Evolutionary conservation across 2,888 invertebrate genomes (phyloP), one percentile per base, ranked within the genome.

Genomic region (Andrena minutula): DNA sequence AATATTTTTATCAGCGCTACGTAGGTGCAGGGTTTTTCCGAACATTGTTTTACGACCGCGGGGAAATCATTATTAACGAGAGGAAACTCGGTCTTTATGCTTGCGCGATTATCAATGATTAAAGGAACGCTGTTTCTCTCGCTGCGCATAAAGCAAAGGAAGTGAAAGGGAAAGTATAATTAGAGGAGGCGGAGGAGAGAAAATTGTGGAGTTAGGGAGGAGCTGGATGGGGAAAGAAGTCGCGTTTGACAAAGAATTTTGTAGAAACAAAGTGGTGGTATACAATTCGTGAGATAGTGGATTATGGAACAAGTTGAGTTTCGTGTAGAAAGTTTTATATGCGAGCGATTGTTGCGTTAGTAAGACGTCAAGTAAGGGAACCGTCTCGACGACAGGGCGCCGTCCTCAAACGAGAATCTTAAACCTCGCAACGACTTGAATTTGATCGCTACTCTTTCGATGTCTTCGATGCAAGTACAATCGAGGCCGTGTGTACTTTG

Each of bases 401-500:
- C 49, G 60, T 71, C 53, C 53, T 30, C 41, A 47, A 64, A 10
- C 41, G 41, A 12, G 41, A 41, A 41, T 41, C 56, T 28, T n/a
- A 72, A 28, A 41, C 8, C 41, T 10, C 23, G 56, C 23, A 30
- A 47, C 63, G 32, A 64, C 47, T 63, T 58, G 58, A 76, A 63
- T 72, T 72, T 73, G 64, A 76, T 78, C 78, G 78, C 78, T 60
- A 30, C 70, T 70, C 58, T 51, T 65, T 70, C 60, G 79, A 49
- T 53, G 47, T 61, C 61, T 71, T 68, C 41, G 51, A 7, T 8
- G 10, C 41, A 35, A 26, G 56, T 7, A 63, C 60, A 74, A 58
- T 56, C 61, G 64, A 66, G 65, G 76, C 82, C 51, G 70, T 68
- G 72, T 70, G 77, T 74, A 70, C 58, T 79, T 82, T 76, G 85